phyloP scores from a whole-genome alignment of 2,113 vertebrate species.

The Lonchura striata region DNA sequence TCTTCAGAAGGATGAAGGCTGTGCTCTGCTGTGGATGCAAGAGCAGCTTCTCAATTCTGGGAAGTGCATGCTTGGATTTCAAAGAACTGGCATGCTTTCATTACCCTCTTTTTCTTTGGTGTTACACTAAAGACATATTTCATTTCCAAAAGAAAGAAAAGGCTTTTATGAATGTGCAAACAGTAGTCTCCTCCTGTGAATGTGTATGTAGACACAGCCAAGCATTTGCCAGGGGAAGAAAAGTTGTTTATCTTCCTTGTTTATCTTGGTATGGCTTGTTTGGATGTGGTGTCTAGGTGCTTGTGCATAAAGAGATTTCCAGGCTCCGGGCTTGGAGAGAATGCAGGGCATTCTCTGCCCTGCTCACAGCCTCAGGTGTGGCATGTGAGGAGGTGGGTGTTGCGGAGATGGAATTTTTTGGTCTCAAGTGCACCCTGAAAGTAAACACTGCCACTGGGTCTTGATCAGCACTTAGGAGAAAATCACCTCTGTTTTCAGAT shows the following conservation, averaged over 20 bases:
- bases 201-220: not conserved
- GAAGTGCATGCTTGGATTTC: slow-evolving; percentile 17
- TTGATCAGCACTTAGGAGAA: not conserved
- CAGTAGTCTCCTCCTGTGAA: not conserved
- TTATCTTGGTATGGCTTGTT: not conserved
- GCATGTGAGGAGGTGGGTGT: not conserved
- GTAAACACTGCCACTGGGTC: not conserved
- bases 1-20: not conserved
- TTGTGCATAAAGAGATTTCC: not conserved
- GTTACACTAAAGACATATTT: not conserved
- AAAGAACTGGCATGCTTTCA: not conserved
- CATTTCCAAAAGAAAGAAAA: not conserved
- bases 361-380: not conserved
- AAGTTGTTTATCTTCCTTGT: not conserved
- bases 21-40: not conserved
- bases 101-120: not conserved
- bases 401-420: not conserved
- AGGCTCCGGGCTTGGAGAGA: not conserved
- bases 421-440: not conserved
- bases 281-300: not conserved
- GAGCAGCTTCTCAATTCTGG: slow-evolving; percentile 9
- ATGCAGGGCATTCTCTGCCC: slow-evolving; percentile 5
- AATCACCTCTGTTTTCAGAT: not conserved
- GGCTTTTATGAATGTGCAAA: not conserved
- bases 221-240: not conserved